Conservation (phyloP, 2,888 invertebrate species). For the Limnephilus auricula region DNA sequence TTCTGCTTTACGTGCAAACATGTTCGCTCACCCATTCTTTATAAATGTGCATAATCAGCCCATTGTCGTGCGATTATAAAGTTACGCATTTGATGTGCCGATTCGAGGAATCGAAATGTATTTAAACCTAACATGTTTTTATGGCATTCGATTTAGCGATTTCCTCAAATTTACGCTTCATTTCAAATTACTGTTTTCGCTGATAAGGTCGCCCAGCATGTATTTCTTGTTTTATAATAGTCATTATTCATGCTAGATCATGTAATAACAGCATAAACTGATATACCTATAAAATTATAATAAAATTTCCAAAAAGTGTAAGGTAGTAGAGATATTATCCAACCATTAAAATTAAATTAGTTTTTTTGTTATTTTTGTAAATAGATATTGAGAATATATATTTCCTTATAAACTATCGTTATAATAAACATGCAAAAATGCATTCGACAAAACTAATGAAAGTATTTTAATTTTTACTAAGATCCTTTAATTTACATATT, state of each 20-base stretch:
- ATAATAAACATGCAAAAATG: conserved; percentile 25
- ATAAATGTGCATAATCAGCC: neutral
- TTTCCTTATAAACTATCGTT: conserved; percentile 44
- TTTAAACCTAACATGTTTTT: conserved; percentile 12
- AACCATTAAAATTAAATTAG: conserved; percentile 31
- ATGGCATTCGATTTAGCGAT: neutral
- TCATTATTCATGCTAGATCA: conserved; percentile 23
- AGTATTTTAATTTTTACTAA: neutral
- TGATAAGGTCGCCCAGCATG: conserved; percentile 12
- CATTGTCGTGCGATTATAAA: neutral
- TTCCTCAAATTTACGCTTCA: neutral
- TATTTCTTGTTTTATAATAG: neutral
- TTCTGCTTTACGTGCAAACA: conserved; percentile 27
- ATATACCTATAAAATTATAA: neutral
- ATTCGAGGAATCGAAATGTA: neutral
- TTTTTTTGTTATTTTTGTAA: conserved; percentile 46
- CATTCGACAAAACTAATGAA: conserved; percentile 14
- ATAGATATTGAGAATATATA: conserved; percentile 42
- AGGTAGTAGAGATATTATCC: conserved; percentile 12
- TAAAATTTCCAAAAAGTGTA: conserved; percentile 45
- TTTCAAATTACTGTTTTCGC: neutral
- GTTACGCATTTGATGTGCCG: neutral
- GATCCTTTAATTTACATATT: neutral
- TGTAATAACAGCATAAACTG: conserved; percentile 38
- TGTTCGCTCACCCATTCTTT: conserved; percentile 7